These are phyloP conservation scores for Vicugna pacos DNA, from an alignment of 2,113 vertebrate species.

Conservation along the genomic window DNA sequence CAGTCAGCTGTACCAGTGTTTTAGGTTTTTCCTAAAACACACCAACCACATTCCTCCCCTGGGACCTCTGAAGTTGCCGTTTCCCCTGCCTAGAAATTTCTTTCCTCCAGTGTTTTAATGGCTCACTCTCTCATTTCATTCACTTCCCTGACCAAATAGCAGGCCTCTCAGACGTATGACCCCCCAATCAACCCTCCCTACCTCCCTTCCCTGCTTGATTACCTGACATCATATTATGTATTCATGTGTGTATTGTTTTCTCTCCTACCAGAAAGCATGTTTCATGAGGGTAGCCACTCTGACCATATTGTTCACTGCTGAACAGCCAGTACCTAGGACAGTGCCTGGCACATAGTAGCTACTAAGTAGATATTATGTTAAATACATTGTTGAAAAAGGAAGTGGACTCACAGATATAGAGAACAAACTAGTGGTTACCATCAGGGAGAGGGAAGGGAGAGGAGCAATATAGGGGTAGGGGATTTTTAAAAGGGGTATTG, in stretches of 20 bases:
- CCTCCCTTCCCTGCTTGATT: not conserved
- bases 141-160: not conserved
- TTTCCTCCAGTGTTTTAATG: not conserved
- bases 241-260: not conserved
- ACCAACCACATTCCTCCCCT: not conserved
- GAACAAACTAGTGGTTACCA: too few relatives aligned
- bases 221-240: not conserved
- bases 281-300: not conserved
- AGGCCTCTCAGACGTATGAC: not conserved
- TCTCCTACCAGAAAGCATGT: not conserved
- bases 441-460: too few relatives aligned
- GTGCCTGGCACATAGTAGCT: not conserved
- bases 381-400: not conserved
- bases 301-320: not conserved
- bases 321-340: not conserved
- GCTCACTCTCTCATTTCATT: not conserved
- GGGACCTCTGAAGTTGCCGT: not conserved
- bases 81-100: not conserved
- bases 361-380: not conserved
- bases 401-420: too few relatives aligned
- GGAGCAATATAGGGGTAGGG: too few relatives aligned
- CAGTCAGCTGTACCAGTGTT: not conserved
- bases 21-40: not conserved
- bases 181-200: not conserved
- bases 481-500: too few relatives aligned